A percentile compares a stretch with the other conserved stretches of the same genome.
Conservation (phyloP, 2,797 vertebrate species). For the Anguilla anguilla region DNA sequence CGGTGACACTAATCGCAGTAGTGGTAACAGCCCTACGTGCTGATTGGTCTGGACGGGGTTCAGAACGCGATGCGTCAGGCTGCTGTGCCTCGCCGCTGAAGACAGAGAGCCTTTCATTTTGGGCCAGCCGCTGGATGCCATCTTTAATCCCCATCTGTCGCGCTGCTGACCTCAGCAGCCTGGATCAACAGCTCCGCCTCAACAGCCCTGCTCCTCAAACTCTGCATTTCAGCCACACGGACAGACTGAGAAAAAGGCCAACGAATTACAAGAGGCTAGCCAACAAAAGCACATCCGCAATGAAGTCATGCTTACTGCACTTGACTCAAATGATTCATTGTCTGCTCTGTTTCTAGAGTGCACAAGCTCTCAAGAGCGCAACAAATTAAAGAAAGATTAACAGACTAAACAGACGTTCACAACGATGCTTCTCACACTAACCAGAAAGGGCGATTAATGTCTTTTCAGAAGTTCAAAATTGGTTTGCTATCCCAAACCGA, state of each 20-base stretch:
- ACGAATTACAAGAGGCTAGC: not conserved
- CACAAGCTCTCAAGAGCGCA: not conserved
- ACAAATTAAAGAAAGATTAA: conserved; percentile 5
- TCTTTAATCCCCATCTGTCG: conserved; percentile 7
- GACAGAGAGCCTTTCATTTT: not conserved
- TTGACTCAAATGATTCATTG: not conserved
- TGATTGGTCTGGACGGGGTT: not conserved
- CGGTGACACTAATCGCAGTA: not conserved
- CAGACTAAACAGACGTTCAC: not conserved
- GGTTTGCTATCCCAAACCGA: not conserved
- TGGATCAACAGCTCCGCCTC: not conserved
- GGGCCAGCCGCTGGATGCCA: not conserved
- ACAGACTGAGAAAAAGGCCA: not conserved
- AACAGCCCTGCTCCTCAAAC: not conserved
- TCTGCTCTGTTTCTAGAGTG: not conserved
- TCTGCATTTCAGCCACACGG: not conserved
- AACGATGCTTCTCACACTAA: conserved; percentile 10
- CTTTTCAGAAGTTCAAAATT: not conserved
- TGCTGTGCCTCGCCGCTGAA: not conserved
- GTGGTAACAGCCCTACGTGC: not conserved
- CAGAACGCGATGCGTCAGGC: not conserved
- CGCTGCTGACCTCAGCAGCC: not conserved
- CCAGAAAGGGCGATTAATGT: not conserved
- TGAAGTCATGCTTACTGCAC: not conserved
- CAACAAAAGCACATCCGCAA: not conserved